Evolutionary conservation across 2,113 vertebrate genomes (phyloP), one percentile per base, ranked within the genome.

Genomic region (Pluvianellus socialis): DNA sequence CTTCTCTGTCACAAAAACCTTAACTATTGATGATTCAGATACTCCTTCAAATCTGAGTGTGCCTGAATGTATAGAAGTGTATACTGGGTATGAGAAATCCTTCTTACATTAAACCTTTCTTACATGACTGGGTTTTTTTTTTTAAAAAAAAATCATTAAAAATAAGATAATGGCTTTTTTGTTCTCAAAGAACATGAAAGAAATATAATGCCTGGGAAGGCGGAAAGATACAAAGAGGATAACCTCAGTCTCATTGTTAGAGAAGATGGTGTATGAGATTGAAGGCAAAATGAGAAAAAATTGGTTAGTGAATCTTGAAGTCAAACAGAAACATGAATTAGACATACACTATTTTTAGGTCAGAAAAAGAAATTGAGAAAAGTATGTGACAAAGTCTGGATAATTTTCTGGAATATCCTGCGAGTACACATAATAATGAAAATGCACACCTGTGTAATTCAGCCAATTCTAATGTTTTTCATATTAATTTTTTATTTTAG

Each of bases 211-310:
- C 9, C 35, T 61, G 17, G 38, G 6, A 85, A 72, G n/a, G 21
- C 86, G 45, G 63, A 83, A 81, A 40, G 68, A 67, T 80, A 63
- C 20, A 44, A 71, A 81, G 28, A 67, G 67, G 28, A 62, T 87
- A 92, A 50, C 14, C 30, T 92, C 26, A 47, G 11, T 71, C 14
- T 85, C 62, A 45, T 40, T 88, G 27, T 61, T 87, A 26, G 35
- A 94, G 53, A 85, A 68, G 49, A 44, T 33, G 79, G 33, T 63
- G 35, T 74, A 12, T 63, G 65, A 92, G 61, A 94, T 23, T 82
- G 77, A 94, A 93, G 91, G 49, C 73, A 65, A 93, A 88, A 88
- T 72, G 27, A 72, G 40, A 61, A 72, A 61, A 91, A 94, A 81
- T 93, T 91, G 70, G 45, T 84, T n/a, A 72, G 32, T 87, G 73